These are phyloP conservation scores for Hiodon alosoides DNA, from an alignment of 2,113 vertebrate genomes.

Conservation along the genomic window DNA sequence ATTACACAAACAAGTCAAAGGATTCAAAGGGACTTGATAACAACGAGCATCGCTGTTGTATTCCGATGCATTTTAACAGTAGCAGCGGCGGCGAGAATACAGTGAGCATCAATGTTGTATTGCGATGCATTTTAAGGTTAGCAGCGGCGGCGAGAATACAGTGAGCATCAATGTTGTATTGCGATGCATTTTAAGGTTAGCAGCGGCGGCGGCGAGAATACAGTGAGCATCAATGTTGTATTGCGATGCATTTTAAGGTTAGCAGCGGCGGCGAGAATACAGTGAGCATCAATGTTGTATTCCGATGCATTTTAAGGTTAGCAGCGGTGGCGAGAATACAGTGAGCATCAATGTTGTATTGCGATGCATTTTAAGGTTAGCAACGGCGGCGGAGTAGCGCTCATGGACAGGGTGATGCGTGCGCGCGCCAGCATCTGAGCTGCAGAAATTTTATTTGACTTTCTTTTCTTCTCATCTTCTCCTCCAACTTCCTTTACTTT, in stretches of 20 bases:
- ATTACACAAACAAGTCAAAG: constrained; percentile 21
- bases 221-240: neutral
- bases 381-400: neutral
- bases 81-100: neutral
- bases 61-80: neutral
- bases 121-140: neutral
- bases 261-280: neutral
- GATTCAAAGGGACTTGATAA: neutral
- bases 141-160: neutral
- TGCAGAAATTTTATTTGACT: constrained; percentile 13
- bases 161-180: neutral
- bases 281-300: neutral
- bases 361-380: neutral
- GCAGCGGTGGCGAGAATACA: neutral
- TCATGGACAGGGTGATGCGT: neutral
- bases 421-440: neutral
- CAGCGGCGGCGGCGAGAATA: neutral
- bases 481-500: constrained; percentile 23
- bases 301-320: neutral
- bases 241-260: neutral
- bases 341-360: neutral
- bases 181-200: too few relatives aligned
- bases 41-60: neutral
- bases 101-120: neutral
- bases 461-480: constrained; percentile 21